Base-by-base conservation (phyloP, 1,140 invertebrate genomes). In the Papilio dardanus region DNA sequence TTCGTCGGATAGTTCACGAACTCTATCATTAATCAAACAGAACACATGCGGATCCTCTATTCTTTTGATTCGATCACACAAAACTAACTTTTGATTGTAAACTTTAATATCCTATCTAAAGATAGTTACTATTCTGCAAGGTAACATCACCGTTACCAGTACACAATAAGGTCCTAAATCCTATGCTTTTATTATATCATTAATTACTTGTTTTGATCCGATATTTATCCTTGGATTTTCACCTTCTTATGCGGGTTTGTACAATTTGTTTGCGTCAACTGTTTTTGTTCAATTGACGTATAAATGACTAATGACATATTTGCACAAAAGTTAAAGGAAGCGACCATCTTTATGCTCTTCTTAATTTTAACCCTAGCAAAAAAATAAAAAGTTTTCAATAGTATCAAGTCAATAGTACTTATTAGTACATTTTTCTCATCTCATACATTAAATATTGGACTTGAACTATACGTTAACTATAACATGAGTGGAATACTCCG, bases 271-370 rank as follows among this genome's bases (percentile, higher is more conserved):
- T 89, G 79, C 83, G 86, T 88, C 88, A 83, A 83, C 86, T 93
- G 90, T 93, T 91, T 92, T 92, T 92, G 89, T 92, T 86, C 86
- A 92, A 89, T 91, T 87, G 90, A 89, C 90, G 89, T 81, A 83
- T 83, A 87, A 76, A 78, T 91, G 88, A 93, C 80, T 91, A 93
- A 92, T 92, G 91, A 90, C 89, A 54, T 71, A 68, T 79, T 76
- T 77, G 21, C 33, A 33, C 30, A 54, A 73, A 58, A 35, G 46
- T 24, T 19, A 31, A 24, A 40, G 67, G 19, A 69, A 37, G 35
- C 33, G 3, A 5, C 67, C 35, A n/a, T n/a, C 35, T 42, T 28
- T 68, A 67, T 67, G 16, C 37, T 35, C 28, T 28, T 31, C n/a
- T 46, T 3, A 4, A n/a, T 3, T n/a, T 16, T 46, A n/a, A 46